Evolutionary conservation across 2,797 vertebrate species (phyloP), one percentile per base, ranked within the genome.

Genomic region (Hafferia zeledoni): DNA sequence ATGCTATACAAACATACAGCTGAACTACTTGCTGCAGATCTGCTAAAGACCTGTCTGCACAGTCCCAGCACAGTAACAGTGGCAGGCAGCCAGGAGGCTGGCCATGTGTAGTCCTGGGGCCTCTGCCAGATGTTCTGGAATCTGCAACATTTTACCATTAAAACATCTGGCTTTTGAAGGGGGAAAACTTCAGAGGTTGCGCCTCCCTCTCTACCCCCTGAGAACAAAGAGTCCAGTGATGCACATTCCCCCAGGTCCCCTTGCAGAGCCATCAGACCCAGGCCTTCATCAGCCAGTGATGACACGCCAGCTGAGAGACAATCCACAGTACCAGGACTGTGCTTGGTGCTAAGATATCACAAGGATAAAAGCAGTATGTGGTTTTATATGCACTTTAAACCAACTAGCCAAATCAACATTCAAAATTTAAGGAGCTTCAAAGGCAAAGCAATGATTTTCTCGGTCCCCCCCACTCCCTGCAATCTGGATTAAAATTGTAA

Each of bases 171-270:
- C 81, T 93, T 93, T 90, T 6, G 43, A 89, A 87, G 37, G 33
- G 63, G 49, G 37, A 84, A 87, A 82, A 92, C 75, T 92, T 92
- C 88, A 95, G 86, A 90, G 59, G 46, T 57, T 64, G 25, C 69
- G 74, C 35, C 49, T 94, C 65, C 46, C 55, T 86, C 46, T 67
- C 70, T 63, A 86, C 50, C 31, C 72, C 53, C 33, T 11, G 44
- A 93, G 96, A 95, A 96, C 95, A 97, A 96, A 96, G 89, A 92
- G 39, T 53, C 53, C 61, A 87, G 61, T 87, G 81, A 94, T 77
- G 68, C 35, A 71, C 53, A 71, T 55, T 95, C 46, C 75, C 71
- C 25, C 23, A 77, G 22, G 56, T 79, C 47, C 56, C 33, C 52
- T 72, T 11, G 2, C 46, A 80, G 31, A 90, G 56, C 31, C 55